Evolutionary conservation across 2,888 invertebrate species (phyloP), one percentile per base, ranked within the genome.

Genomic region (Drosophila ustulata): DNA sequence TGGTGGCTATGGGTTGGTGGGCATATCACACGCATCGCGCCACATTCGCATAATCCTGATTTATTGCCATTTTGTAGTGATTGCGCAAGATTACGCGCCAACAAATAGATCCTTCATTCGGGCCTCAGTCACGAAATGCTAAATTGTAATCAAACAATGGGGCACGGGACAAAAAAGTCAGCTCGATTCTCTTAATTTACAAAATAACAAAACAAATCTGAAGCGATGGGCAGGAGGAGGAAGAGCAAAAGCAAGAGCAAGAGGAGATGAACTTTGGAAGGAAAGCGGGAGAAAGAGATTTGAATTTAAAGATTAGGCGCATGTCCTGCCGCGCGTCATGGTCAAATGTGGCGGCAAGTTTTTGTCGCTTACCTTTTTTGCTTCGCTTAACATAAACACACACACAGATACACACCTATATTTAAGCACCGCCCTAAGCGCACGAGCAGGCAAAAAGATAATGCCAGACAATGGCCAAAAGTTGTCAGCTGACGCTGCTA

Each of bases 31-130:
- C 89, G 86, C 89, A 88, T 90, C 85, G 82, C 78, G 80, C 85
- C 86, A 89, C 90, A 90, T 90, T 89, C 90, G 86, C 88, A 88
- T 91, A 91, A 91, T 91, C 91, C 91, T 91, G 91, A 91, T 91
- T 91, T 91, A 91, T 91, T 91, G 84, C 91, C 87, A 74, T 91
- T 89, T 90, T 89, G 90, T 90, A 89, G 83, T 88, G 91, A 91
- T 91, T 91, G 89, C 89, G 84, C 77, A 84, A 90, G 91, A 91
- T 91, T 91, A 91, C 85, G 87, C 86, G 89, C 82, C 88, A 86
- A 84, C 90, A 91, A 90, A 91, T 90, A 89, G 90, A 91, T 89
- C 90, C 88, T 89, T 90, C 88, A 87, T 73, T 87, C 78, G 66
- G 63, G 64, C 88, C 80, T 80, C 90, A 88, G 88, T 85, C 86